phyloP scores from a whole-genome alignment of 2,888 invertebrate species.

The Dascillus cervinus region DNA sequence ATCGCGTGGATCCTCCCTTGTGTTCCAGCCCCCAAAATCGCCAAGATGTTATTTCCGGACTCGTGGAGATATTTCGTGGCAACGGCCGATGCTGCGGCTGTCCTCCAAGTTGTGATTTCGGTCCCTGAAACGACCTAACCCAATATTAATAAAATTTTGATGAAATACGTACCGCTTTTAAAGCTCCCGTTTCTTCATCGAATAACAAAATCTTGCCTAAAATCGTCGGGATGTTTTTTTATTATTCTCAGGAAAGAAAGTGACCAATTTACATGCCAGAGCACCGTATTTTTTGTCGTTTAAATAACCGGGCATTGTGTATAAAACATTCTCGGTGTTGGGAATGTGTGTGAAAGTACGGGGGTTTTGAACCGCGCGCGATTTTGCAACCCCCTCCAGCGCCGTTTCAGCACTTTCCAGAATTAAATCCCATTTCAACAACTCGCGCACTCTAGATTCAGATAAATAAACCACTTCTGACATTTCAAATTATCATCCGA shows the following conservation, averaged over 20 bases:
- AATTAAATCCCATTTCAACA: constrained; percentile 39
- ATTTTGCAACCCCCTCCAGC: constrained; percentile 31
- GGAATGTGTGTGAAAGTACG: constrained; percentile 30
- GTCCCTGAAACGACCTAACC: constrained; percentile 44
- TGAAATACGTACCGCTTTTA: constrained; percentile 34
- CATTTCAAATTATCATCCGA: too few species aligned
- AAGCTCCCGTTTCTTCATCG: constrained; percentile 38
- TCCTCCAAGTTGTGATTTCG: constrained; percentile 50
- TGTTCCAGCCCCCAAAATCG: constrained; percentile 48
- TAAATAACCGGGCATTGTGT: constrained; percentile 45
- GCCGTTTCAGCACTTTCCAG: constrained; percentile 39
- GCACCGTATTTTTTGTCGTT: constrained; percentile 25
- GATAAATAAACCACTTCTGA: constrained; percentile 18
- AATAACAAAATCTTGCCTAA: constrained; percentile 44
- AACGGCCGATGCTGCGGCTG: constrained; percentile 50
- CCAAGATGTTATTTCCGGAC: constrained; percentile 29
- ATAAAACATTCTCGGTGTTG: constrained; percentile 24
- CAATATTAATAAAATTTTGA: neutral
- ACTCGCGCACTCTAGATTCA: constrained; percentile 32
- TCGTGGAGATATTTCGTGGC: constrained; percentile 47
- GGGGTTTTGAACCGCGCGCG: constrained; percentile 32
- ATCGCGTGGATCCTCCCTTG: constrained; percentile 47
- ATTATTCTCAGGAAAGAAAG: constrained; percentile 38
- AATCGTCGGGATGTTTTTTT: constrained; percentile 36
- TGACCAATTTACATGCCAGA: constrained; percentile 46